These are phyloP conservation scores for Cairina moschata DNA, from an alignment of 2,113 vertebrate species.

Conservation along the genomic window DNA sequence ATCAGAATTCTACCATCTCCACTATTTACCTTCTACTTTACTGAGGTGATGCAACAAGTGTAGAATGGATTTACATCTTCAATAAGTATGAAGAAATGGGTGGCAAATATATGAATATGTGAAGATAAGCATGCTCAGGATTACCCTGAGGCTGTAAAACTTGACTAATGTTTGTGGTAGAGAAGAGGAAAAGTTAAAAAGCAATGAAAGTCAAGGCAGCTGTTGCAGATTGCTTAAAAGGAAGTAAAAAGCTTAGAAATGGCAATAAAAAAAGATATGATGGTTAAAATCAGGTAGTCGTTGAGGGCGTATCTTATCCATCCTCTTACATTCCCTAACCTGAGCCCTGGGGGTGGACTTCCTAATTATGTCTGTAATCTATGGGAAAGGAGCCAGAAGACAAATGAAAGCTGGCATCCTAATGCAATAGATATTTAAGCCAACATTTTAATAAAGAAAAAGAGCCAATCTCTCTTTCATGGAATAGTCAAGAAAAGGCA, in stretches of 20 bases:
- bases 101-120: neutral
- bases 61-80: neutral
- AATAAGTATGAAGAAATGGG: neutral
- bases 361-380: neutral
- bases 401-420: neutral
- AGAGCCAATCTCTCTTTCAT: neutral
- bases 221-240: slow-evolving; percentile 8
- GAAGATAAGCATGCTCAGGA: neutral
- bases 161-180: neutral
- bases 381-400: neutral
- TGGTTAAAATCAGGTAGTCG: neutral
- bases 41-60: neutral
- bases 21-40: neutral
- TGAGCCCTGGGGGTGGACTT: neutral
- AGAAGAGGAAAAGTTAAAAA: slow-evolving; percentile 37
- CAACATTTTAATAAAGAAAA: neutral
- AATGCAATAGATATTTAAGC: neutral
- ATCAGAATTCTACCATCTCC: neutral
- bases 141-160: slow-evolving; percentile 14
- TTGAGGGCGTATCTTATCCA: neutral
- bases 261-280: neutral
- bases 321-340: neutral
- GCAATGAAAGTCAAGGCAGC: slow-evolving; percentile 27
- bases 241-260: slow-evolving; percentile 38
- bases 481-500: neutral